These are phyloP conservation scores for Zygogramma bicolorata DNA, from an alignment of 2,888 invertebrate species.

Conservation along the genomic window DNA sequence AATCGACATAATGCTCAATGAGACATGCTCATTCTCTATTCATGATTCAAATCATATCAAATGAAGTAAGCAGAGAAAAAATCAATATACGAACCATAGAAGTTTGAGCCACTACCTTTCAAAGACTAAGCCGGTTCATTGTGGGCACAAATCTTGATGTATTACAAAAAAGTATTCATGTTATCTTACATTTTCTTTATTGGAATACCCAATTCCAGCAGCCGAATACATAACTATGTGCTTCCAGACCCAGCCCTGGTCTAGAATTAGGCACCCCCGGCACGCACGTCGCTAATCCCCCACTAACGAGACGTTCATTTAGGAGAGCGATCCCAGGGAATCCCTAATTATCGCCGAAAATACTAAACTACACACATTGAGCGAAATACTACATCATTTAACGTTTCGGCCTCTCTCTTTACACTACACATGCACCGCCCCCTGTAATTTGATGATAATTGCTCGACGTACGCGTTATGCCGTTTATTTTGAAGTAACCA, in stretches of 20 bases:
- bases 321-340: slow-evolving; percentile 53
- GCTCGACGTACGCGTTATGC: not conserved
- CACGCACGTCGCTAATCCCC: slow-evolving; percentile 71
- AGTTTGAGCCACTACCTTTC: too few relatives aligned
- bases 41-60: too few relatives aligned
- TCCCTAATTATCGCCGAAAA: slow-evolving; percentile 57
- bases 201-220: not conserved
- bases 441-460: slow-evolving; percentile 11
- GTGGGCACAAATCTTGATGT: too few relatives aligned
- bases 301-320: slow-evolving; percentile 69
- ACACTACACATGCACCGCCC: not conserved
- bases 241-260: slow-evolving; percentile 16
- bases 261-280: slow-evolving; percentile 60
- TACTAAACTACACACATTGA: slow-evolving; percentile 46
- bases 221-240: not conserved
- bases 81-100: too few relatives aligned
- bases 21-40: too few relatives aligned
- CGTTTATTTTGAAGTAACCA: not conserved
- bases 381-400: slow-evolving; percentile 29
- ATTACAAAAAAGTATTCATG: too few relatives aligned
- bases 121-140: too few relatives aligned
- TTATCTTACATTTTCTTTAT: too few relatives aligned
- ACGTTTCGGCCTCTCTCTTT: slow-evolving; percentile 28
- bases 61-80: too few relatives aligned
- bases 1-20: too few relatives aligned